Evolutionary conservation across 2,797 vertebrate species (phyloP), one percentile per base, ranked within the genome.

Genomic region (Chiroxiphia lanceolata): DNA sequence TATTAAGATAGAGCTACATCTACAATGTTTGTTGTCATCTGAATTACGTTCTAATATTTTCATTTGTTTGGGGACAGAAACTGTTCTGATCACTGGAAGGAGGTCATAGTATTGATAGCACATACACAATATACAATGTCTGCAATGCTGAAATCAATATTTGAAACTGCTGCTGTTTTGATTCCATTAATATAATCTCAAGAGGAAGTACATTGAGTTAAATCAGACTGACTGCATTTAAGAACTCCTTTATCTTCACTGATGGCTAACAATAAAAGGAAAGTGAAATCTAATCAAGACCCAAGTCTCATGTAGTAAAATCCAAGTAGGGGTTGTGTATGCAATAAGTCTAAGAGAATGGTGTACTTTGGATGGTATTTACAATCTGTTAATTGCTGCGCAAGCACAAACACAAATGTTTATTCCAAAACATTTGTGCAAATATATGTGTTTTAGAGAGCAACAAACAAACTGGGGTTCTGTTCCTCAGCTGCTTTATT

Each of bases 391-490:
- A 85, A 87, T 83, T 91, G 72, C 65, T 90, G 69, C 93, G 59
- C 44, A 86, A 94, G 29, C 36, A 91, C 54, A 90, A 93, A 94
- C 63, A 84, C 7, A 72, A 90, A 88, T 76, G 38, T 81, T 91
- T 94, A 81, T 69, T 83, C 50, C 59, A 83, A 96, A 94, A 95
- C 50, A 83, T 78, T 94, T 83, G 76, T 83, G 64, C 21, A 86
- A 94, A 88, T 61, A 6, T 67, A 38, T 68, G 26, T 68, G 21
- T 68, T 91, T 78, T 61, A 71, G 38, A 60, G 45, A 82, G 20
- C 50, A 93, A 78, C 78, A 95, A 91, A 90, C 47, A 83, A 90
- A 67, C 21, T 11, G 19, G 57, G 72, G 59, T 65, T 51, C 87
- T 79, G 59, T 44, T 93, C 40, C 50, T 83, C 42, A 51, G 47